phyloP scores from a whole-genome alignment of 2,797 vertebrate genomes.

The Allobates femoralis region DNA sequence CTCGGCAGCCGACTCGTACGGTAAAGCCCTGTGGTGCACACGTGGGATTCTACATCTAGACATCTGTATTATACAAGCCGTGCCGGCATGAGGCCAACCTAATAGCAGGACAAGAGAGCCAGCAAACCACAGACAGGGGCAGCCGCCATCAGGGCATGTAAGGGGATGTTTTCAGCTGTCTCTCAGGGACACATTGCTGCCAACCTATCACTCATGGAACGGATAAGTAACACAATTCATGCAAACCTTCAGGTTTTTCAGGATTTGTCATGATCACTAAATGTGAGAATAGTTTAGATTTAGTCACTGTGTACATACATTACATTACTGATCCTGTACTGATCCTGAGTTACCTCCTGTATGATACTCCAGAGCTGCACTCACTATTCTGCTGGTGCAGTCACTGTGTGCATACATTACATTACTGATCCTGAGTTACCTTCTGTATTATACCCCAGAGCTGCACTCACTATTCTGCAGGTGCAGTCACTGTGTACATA shows the following conservation, averaged over 20 bases:
- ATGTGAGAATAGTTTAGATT: neutral
- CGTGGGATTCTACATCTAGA: neutral
- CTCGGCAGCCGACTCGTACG: neutral
- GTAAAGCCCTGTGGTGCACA: slow-evolving; percentile 6
- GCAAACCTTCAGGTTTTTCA: neutral
- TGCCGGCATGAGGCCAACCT: neutral
- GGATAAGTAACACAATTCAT: neutral
- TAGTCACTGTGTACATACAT: neutral
- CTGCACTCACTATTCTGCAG: too few relatives aligned
- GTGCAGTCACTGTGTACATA: too few relatives aligned
- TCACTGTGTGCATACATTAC: neutral
- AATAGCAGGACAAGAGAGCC: neutral
- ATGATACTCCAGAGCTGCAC: neutral
- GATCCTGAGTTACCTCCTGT: neutral
- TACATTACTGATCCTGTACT: neutral
- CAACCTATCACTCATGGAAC: neutral
- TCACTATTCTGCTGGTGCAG: neutral
- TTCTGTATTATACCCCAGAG: too few relatives aligned
- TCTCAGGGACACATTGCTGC: neutral
- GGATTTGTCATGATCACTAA: neutral
- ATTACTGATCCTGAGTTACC: too few relatives aligned
- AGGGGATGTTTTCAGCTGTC: neutral
- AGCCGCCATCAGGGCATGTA: neutral
- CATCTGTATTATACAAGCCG: neutral
- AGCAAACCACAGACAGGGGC: neutral